Percentiles rank a stretch among this genome's conserved stretches.
These are phyloP conservation scores for Leuciscus idus DNA, from an alignment of 2,113 vertebrate species.

Conservation along the genomic window DNA sequence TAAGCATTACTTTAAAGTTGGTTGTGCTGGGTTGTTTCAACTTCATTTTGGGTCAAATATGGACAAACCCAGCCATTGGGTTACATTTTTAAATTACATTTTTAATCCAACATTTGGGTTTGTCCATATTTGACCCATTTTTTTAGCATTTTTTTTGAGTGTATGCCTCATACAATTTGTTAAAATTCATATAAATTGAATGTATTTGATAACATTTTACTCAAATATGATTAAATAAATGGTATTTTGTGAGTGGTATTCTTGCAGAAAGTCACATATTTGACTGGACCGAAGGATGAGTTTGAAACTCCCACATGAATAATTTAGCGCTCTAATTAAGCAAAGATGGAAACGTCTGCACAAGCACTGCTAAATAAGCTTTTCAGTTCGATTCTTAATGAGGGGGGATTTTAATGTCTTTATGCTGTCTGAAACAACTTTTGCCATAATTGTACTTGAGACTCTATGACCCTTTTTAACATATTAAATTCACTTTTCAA, in stretches of 20 bases:
- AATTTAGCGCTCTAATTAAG: constrained; percentile 56
- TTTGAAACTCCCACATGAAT: constrained; percentile 49
- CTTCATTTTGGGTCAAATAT: too few species aligned
- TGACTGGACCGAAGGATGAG: constrained; percentile 22
- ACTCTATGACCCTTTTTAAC: constrained; percentile 80
- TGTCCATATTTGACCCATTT: too few species aligned
- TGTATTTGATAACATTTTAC: neutral
- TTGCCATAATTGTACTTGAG: constrained; percentile 76
- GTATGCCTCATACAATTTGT: neutral
- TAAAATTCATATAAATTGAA: neutral
- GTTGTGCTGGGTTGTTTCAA: too few species aligned
- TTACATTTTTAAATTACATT: too few species aligned
- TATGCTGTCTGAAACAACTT: constrained; percentile 70
- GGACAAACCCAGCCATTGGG: too few species aligned
- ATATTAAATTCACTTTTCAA: constrained; percentile 82
- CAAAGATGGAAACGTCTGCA: constrained; percentile 51
- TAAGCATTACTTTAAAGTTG: too few species aligned
- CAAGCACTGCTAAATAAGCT: constrained; percentile 52
- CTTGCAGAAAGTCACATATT: neutral
- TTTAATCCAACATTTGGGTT: too few species aligned
- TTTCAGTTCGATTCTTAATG: constrained; percentile 50
- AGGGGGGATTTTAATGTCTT: constrained; percentile 63
- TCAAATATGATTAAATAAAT: constrained; percentile 26
- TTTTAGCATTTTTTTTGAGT: too few species aligned
- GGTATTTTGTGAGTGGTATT: neutral